These are phyloP conservation scores for Brachyptera putata DNA, from an alignment of 2,888 invertebrate genomes.

Conservation along the genomic window DNA sequence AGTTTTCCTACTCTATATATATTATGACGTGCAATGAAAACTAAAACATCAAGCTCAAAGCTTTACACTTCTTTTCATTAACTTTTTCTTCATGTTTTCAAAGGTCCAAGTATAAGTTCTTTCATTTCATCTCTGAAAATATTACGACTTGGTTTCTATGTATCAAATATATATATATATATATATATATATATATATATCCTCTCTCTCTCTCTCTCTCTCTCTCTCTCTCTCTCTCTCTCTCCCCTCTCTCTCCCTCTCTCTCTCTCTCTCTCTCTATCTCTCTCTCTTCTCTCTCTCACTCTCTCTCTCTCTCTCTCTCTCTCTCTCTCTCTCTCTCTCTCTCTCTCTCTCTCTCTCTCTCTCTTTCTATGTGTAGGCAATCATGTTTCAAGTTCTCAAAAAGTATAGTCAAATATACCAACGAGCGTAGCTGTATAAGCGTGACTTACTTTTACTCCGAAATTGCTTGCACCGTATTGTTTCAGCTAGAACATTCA, in stretches of 20 bases:
- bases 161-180: too few species aligned
- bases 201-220: background rate
- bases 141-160: conserved; percentile 1
- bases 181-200: background rate
- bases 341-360: background rate
- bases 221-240: background rate
- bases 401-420: too few species aligned
- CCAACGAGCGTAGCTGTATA: too few species aligned
- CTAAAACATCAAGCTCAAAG: background rate
- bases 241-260: too few species aligned
- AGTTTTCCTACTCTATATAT: too few species aligned
- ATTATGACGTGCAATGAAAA: background rate
- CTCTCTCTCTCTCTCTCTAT: background rate
- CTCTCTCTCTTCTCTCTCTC: background rate
- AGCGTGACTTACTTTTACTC: too few species aligned
- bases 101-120: conserved; percentile 27
- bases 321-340: background rate
- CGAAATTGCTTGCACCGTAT: too few species aligned
- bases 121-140: conserved; percentile 28
- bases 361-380: too few species aligned
- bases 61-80: conserved; percentile 18
- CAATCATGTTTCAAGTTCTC: too few species aligned
- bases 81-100: conserved; percentile 20
- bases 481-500: too few species aligned
- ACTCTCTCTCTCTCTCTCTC: background rate